Evolutionary conservation across 2,113 vertebrate species (phyloP), one percentile per base, ranked within the genome.

Genomic region (Caloenas nicobarica): DNA sequence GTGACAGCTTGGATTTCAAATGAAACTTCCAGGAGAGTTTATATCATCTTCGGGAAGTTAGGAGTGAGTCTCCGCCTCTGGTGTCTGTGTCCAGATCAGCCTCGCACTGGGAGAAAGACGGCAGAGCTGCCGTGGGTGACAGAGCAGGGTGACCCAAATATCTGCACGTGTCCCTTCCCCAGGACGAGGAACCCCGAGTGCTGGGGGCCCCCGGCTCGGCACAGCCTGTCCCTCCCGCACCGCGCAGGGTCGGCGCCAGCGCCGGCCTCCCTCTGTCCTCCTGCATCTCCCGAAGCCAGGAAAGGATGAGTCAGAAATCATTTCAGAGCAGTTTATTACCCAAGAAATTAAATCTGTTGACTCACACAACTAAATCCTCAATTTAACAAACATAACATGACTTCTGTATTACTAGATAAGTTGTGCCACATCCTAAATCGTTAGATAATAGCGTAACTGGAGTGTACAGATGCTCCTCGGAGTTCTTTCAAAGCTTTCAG

Each of bases 321-420:
- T 56, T 89, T 80, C 86, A 80, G 62, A 89, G 48, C 70, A 88
- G n/a, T 82, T 97, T 93, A 80, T 80, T 97, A 73, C 73, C 94
- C 95, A 88, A 58, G 57, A 86, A 93, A 79, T 82, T 94, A 95
- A 78, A 95, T 61, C 81, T 86, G 88, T 94, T 95, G 90, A 94
- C 87, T 96, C 95, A 93, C 92, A 77, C 58, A 94, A 80, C 72
- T 25, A 81, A 95, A 61, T 60, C 92, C 61, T n/a, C 96, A 56
- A 93, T 91, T 96, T 89, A 81, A 80, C 86, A 70, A 86, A 50
- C 69, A 51, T 0, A 17, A 33, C 54, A 70, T 16, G 80, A 92
- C 92, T 96, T 92, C 78, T 80, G 18, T 11, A 46, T 90, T 80
- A 64, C 26, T 87, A 31, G 31, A 77, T 71, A 81, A 88, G 83